These are phyloP conservation scores for Nasonia longicornis DNA, from an alignment of 1,140 invertebrate species.

Conservation along the genomic window DNA sequence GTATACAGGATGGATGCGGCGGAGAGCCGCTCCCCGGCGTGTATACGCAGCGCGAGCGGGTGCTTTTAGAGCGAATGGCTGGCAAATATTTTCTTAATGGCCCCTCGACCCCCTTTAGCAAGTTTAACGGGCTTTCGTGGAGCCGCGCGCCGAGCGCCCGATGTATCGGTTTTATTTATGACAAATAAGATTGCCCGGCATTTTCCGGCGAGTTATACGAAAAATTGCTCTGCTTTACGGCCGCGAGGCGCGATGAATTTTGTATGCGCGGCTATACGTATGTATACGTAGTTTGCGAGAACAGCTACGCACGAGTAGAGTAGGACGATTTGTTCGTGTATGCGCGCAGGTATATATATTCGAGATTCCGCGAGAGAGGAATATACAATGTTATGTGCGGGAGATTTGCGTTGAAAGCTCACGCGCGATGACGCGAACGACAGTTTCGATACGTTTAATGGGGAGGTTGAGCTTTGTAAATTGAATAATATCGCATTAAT, in stretches of 20 bases:
- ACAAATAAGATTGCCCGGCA: background rate
- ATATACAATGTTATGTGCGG: too few relatives aligned
- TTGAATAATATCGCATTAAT: too few relatives aligned
- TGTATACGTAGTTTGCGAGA: background rate
- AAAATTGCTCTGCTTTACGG: background rate
- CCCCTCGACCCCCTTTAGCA: background rate
- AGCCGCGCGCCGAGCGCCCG: background rate
- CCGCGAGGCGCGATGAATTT: background rate
- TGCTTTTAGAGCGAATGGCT: conserved; percentile 35
- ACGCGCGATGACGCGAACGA: too few relatives aligned
- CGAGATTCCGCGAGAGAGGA: too few relatives aligned
- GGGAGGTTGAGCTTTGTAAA: too few relatives aligned
- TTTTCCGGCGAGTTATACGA: background rate
- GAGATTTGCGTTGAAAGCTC: too few relatives aligned
- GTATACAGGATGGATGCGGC: background rate
- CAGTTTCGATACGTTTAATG: too few relatives aligned
- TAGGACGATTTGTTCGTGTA: background rate
- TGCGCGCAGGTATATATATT: too few relatives aligned
- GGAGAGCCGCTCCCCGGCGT: background rate
- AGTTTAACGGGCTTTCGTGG: background rate
- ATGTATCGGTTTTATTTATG: background rate
- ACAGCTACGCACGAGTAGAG: background rate
- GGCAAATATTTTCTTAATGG: conserved; percentile 28
- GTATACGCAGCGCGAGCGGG: background rate
- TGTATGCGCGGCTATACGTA: background rate